Percentiles rank a stretch among this genome's conserved stretches.
phyloP scores from a whole-genome alignment of 2,888 invertebrate genomes.

The Drosophila emarginata region DNA sequence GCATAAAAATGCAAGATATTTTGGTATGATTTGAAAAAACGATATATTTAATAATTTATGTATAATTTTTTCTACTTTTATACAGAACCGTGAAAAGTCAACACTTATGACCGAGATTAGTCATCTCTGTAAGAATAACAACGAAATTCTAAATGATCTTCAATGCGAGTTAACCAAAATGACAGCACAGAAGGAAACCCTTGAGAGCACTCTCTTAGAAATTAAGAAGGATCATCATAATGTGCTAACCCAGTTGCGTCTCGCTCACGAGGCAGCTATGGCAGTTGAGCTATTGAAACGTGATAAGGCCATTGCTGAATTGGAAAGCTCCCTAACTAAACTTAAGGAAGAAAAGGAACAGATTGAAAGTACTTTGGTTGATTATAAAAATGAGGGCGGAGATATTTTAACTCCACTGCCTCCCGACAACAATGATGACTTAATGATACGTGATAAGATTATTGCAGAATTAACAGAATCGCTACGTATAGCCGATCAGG shows the following conservation, averaged over 20 bases:
- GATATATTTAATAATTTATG: too few species aligned
- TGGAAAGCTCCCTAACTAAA: slow-evolving; percentile 3
- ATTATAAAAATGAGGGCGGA: not conserved
- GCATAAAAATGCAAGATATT: slow-evolving; percentile 33
- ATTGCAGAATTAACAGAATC: not conserved
- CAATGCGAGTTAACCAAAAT: not conserved
- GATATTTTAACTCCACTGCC: not conserved
- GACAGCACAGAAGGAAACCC: not conserved
- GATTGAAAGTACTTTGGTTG: not conserved
- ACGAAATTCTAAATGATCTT: not conserved
- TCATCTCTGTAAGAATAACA: slow-evolving; percentile 2
- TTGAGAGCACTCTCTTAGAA: slow-evolving; percentile 40
- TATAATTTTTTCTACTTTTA: too few species aligned
- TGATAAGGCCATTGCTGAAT: slow-evolving; percentile 22
- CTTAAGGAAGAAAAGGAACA: not conserved
- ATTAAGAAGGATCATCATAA: slow-evolving; percentile 32
- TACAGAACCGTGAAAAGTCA: not conserved
- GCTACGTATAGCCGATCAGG: not conserved
- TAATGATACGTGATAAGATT: not conserved
- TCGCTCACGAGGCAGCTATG: slow-evolving; percentile 22
- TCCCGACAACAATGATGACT: not conserved
- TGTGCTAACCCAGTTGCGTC: slow-evolving; percentile 8
- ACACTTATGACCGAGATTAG: not conserved
- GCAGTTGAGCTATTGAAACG: slow-evolving; percentile 17
- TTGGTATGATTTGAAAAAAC: slow-evolving; percentile 36